Base-by-base conservation (phyloP, 1,140 invertebrate genomes). In the Aphis gossypii region DNA sequence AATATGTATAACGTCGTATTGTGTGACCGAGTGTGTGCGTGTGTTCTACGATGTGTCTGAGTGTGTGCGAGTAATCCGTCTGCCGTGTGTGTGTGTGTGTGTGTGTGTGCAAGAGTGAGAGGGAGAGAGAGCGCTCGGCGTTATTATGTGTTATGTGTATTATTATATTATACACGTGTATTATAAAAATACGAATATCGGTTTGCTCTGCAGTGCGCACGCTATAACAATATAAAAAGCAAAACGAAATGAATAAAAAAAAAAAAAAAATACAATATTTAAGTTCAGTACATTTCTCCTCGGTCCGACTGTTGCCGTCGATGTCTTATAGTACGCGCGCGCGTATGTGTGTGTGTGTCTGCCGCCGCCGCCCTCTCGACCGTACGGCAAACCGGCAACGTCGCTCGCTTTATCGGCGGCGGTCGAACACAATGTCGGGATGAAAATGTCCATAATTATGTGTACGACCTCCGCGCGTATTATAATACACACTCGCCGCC, bases 381-480 rank as follows among this genome's bases (percentile, higher is more conserved):
- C 89, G 54, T 92, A 25, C 46, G 76, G 76, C 41, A 51, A 84
- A 84, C 48, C 35, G 92, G 92, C 92, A 93, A 93, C 92, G 48
- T 93, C 92, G 92, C 48, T 86, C 82, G 91, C 35, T 41, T 35
- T 88, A 90, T 90, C 56, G 56, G 88, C 21, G 51, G 88, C 91
- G 76, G 68, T 92, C 76, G 91, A 76, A 84, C 68, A 92, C 91
- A 92, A 86, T 83, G 92, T 38, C 82, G 82, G 92, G 92, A 93
- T 93, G 92, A 93, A 93, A 93, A 93, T 93, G 92, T 93, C 92
- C 92, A 84, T 93, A 93, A 93, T 93, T 84, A 93, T 84, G 35
- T 92, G 46, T 82, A 83, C 68, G 60, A n/a, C 60, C 46, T 20
- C n/a, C n/a, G 60, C 9, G 44, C 56, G 35, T 41, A 46, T 21